Base-by-base conservation (phyloP, 2,113 vertebrate genomes). In the Hoplias malabaricus region DNA sequence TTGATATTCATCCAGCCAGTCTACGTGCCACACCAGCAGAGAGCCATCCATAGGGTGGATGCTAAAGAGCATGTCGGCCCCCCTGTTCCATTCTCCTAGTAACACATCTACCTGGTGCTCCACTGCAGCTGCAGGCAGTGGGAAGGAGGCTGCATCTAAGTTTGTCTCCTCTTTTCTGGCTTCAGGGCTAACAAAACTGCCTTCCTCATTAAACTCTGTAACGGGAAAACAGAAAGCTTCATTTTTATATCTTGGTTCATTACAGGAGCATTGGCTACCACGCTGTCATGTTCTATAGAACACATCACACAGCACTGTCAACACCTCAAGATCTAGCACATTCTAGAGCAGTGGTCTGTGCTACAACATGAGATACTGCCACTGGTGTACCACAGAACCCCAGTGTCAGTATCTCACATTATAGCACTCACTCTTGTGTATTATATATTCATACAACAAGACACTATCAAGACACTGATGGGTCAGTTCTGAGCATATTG, bases 1-100 rank as follows among this genome's bases (percentile, higher is more conserved):
- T 83, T 98, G 96, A 85, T 98, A 98, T 87, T 99, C 98, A 86
- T 99, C 96, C 65, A 99, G 90, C 96, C 96, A 99, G 90, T 98
- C 98, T 40, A 98, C 94, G 62, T 98, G 94, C 98, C 98, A 99
- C 69, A 99, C 95, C 65, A 99, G 90, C 87, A 99, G 87, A 33
- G 98, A 99, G 63, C 98, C 98, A 86, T 99, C 98, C 90, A 96
- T 86, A 38, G 97, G 95, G 92, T 99, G 97, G 89, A 99, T 98
- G 91, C 97, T 98, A 85, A 98, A 99, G 3, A 99, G 88, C 96
- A 99, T 97, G 88, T 99, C 97, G 8, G 98, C 95, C 77, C 94
- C 96, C 89, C 94, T 96, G 90, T 88, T 98, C 98, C 98, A 99
- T 82, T 99, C 96, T 79, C 94, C 93, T 73, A 99, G 88, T 42